Conservation (phyloP, 2,797 vertebrate species). For the Epinephelus awoara region DNA sequence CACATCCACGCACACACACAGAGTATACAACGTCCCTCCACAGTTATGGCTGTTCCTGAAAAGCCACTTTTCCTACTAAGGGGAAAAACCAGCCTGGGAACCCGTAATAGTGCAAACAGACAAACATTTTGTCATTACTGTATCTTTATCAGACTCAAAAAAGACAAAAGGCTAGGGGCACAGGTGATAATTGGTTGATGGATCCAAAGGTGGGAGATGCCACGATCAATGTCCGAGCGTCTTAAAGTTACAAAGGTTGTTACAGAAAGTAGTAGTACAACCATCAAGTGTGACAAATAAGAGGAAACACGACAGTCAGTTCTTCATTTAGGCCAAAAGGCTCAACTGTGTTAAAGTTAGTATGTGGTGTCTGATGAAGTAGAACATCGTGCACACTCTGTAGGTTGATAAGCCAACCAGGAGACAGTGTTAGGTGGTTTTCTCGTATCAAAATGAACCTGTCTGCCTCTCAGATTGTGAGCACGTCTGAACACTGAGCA, state of each 20-base stretch:
- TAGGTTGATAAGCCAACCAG: background rate
- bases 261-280: background rate
- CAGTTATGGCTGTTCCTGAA: constrained; percentile 5
- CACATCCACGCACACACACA: constrained; percentile 20
- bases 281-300: background rate
- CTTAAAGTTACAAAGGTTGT: background rate
- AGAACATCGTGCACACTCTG: background rate
- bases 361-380: background rate
- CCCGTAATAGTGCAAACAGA: background rate
- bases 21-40: background rate
- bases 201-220: too few relatives aligned
- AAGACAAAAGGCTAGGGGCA: background rate
- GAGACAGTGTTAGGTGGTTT: background rate
- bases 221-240: too few relatives aligned
- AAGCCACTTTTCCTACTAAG: background rate
- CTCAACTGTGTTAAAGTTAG: background rate
- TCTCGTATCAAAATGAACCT: background rate
- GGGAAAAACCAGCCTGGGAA: background rate
- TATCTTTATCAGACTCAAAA: background rate
- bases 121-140: background rate
- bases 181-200: background rate
- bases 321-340: background rate
- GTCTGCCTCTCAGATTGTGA: background rate
- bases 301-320: too few relatives aligned
- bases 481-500: background rate